phyloP scores from a whole-genome alignment of 2,888 invertebrate genomes.

The Tigriopus californicus region DNA sequence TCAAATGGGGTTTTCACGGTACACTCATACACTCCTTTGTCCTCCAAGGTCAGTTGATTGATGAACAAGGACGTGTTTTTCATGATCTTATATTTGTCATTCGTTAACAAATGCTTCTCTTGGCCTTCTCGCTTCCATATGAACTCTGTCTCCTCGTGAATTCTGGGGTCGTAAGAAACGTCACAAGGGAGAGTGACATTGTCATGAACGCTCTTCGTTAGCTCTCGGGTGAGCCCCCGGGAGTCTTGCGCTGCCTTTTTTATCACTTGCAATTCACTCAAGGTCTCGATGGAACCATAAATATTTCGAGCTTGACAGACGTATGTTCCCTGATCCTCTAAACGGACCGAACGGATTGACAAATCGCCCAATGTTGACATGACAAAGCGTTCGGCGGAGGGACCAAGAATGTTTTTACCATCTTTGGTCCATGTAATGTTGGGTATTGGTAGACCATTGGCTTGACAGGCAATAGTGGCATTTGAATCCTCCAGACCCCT shows the following conservation, averaged over 20 bases:
- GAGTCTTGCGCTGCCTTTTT: background rate
- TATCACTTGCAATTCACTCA: conserved; percentile 5
- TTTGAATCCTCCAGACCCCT: conserved; percentile 3
- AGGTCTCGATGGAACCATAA: conserved; percentile 2
- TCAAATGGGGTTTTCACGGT: conserved; percentile 12
- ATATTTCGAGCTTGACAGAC: conserved; percentile 13
- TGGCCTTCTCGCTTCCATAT: background rate
- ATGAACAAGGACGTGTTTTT: conserved; percentile 1
- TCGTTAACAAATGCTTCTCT: background rate
- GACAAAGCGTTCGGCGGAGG: background rate
- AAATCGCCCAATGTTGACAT: conserved; percentile 3
- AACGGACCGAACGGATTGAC: background rate
- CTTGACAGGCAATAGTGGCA: background rate
- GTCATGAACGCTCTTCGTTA: conserved; percentile 3
- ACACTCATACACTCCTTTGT: conserved; percentile 8
- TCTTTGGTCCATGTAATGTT: background rate
- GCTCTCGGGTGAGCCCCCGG: background rate
- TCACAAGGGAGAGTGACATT: conserved; percentile 9
- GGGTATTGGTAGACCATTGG: conserved; percentile 12
- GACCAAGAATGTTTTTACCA: background rate
- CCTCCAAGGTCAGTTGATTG: background rate
- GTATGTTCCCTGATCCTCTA: conserved; percentile 8
- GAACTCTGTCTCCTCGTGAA: conserved; percentile 2
- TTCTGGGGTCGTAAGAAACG: conserved; percentile 1
- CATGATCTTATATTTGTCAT: background rate